Evolutionary conservation across 2,888 invertebrate species (phyloP).

Genomic region (Gonocerus acuteangulatus): DNA sequence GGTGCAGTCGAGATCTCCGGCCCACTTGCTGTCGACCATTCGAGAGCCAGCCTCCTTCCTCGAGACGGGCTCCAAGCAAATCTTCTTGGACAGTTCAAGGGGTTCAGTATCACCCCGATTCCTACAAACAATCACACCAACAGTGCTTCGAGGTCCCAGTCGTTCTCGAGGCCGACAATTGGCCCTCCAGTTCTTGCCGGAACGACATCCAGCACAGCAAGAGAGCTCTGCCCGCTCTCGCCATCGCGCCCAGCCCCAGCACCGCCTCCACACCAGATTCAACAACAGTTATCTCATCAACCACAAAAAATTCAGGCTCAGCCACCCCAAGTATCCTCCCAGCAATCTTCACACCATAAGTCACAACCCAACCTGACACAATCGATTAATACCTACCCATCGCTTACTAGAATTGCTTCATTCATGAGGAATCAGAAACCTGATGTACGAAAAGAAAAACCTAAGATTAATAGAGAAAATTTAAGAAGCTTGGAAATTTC

Average conservation of each 20-base stretch:
- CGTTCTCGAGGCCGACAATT: conserved; percentile 61
- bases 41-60: conserved; percentile 35
- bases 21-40: conserved; percentile 34
- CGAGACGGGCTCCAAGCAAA: conserved; percentile 17
- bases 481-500: conserved; percentile 73
- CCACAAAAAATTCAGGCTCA: not conserved
- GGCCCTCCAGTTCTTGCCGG: conserved; percentile 73
- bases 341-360: conserved; percentile 28
- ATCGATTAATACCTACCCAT: conserved; percentile 44
- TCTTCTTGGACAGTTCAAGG: conserved; percentile 54
- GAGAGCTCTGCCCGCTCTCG: conserved; percentile 48
- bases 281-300: not conserved
- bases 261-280: conserved; percentile 13
- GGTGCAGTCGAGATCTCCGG: conserved; percentile 28
- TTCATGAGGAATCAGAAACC: conserved; percentile 37
- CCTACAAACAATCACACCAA: conserved; percentile 39
- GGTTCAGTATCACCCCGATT: conserved; percentile 67
- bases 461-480: conserved; percentile 58
- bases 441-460: conserved; percentile 42
- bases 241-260: conserved; percentile 22
- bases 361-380: not conserved
- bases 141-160: not conserved
- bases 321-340: conserved; percentile 20
- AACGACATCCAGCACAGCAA: conserved; percentile 66
- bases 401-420: conserved; percentile 44